phyloP scores from a whole-genome alignment of 2,888 invertebrate species.

The Spodoptera littoralis region DNA sequence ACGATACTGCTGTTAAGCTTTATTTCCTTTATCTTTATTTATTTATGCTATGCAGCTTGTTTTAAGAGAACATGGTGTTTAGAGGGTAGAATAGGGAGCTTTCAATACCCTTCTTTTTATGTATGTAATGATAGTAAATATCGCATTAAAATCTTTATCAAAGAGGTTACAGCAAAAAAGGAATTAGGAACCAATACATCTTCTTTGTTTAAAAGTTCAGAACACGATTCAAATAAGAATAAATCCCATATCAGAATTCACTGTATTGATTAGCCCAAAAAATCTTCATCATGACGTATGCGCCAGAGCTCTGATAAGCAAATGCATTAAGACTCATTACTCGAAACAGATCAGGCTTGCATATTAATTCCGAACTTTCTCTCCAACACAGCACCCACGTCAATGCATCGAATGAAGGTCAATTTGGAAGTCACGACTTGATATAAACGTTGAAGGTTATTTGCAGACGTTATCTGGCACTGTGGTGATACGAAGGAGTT shows the following conservation, averaged over 20 bases:
- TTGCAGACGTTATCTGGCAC: slow-evolving; percentile 17
- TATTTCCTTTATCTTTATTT: slow-evolving; percentile 28
- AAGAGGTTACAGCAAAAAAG: too few relatives aligned
- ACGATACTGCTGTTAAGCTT: slow-evolving; percentile 29
- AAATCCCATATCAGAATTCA: slow-evolving; percentile 1
- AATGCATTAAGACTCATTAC: slow-evolving; percentile 64
- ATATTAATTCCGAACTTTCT: slow-evolving; percentile 60
- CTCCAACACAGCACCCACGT: slow-evolving; percentile 24
- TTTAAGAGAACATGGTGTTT: background rate
- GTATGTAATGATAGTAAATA: too few relatives aligned
- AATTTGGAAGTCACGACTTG: slow-evolving; percentile 32
- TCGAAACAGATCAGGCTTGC: slow-evolving; percentile 53
- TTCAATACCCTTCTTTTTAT: too few relatives aligned
- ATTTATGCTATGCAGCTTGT: background rate
- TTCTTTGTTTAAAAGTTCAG: too few relatives aligned
- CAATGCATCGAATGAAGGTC: slow-evolving; percentile 27
- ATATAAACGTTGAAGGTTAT: slow-evolving; percentile 24
- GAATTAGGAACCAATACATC: too few relatives aligned
- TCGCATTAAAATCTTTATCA: too few relatives aligned
- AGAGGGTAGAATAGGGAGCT: background rate
- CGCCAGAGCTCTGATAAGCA: slow-evolving; percentile 59
- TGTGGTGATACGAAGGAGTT: slow-evolving; percentile 8
- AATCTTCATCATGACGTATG: slow-evolving; percentile 48
- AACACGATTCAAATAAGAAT: background rate
- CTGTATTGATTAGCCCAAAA: slow-evolving; percentile 36